Evolutionary conservation across 1,140 invertebrate genomes (phyloP), one percentile per base, ranked within the genome.

Genomic region (Drosophila micromelanica): DNA sequence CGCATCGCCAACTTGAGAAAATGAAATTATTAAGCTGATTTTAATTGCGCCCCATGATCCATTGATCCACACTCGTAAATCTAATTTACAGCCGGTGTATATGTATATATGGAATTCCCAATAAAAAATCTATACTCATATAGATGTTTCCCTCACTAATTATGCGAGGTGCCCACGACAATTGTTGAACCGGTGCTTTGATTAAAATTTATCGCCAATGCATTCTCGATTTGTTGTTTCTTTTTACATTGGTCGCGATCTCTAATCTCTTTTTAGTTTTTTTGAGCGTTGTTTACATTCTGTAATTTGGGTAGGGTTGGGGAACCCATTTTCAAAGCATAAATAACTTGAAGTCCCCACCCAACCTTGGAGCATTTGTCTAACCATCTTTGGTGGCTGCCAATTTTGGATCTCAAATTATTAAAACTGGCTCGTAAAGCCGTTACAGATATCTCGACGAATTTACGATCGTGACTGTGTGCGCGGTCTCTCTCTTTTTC

Each of bases 1-100:
- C 37, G 40, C 38, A 17, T 13, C 23, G 12, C 12, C 32, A 45
- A 46, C 30, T 73, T 48, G 62, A 51, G 52, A 42, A 76, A 76
- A 46, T 40, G 71, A 65, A 62, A 81, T 81, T 84, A 84, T 91
- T 90, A 90, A 90, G 87, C 87, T 89, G 89, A 78, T 90, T 90
- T 90, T 90, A 90, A 90, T 90, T 90, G 87, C 76, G 81, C 60
- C 70, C 60, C 81, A 48, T 56, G 77, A 61, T 55, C 49, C 65
- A 84, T 81, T 86, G 73, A 82, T 70, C 69, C 60, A 48, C 48
- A 63, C 56, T 90, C 86, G 81, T 90, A 90, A 90, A 90, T 90
- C 81, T 86, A 74, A 86, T 90, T 90, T 90, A 90, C 68, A 71
- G 65, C 64, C 15, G 35, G 38, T 51, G 49, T 64, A 23, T 27